These are phyloP conservation scores for Chymomyza procnemis DNA, from an alignment of 2,888 invertebrate species.

Conservation along the genomic window DNA sequence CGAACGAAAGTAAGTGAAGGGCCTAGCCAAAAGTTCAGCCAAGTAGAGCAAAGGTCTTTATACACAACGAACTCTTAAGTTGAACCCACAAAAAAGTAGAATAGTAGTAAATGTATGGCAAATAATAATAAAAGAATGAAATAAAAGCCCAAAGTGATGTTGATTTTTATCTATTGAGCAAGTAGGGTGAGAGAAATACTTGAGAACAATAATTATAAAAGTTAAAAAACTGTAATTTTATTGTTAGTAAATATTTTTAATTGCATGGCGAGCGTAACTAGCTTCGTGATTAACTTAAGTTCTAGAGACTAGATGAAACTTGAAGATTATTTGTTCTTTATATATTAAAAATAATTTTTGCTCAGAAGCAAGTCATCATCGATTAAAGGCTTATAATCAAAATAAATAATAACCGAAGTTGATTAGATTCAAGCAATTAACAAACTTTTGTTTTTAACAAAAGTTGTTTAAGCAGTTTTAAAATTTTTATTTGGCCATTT, in stretches of 20 bases:
- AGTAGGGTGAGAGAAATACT: not conserved
- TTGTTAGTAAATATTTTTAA: not conserved
- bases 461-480: too few species aligned
- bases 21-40: not conserved
- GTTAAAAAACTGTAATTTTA: not conserved
- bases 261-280: not conserved
- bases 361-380: too few species aligned
- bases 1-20: not conserved
- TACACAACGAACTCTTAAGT: not conserved
- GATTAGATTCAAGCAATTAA: too few species aligned
- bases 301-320: not conserved
- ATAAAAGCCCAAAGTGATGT: not conserved
- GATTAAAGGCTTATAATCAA: too few species aligned
- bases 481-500: too few species aligned
- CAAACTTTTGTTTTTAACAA: too few species aligned
- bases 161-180: not conserved
- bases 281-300: not conserved
- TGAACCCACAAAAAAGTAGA: not conserved
- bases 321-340: not conserved
- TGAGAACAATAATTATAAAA: not conserved
- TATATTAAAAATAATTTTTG: too few species aligned
- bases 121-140: not conserved
- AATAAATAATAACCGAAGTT: too few species aligned
- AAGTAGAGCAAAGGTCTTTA: not conserved
- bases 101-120: not conserved